Evolutionary conservation across 1,140 invertebrate genomes (phyloP).

Genomic region (Lepidurus arcticus): DNA sequence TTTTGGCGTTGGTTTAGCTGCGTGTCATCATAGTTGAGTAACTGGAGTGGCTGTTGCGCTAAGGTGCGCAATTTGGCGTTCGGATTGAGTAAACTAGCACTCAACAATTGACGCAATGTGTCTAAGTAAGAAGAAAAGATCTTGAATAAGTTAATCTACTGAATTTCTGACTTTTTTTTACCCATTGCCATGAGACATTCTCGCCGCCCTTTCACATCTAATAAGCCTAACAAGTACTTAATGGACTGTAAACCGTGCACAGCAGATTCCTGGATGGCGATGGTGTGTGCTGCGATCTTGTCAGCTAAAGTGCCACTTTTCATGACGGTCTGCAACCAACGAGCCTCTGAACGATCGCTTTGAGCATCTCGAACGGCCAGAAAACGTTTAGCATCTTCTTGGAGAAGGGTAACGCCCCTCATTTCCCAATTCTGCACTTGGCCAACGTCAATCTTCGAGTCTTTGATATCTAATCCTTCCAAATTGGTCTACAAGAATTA

Average conservation of each 20-base stretch:
- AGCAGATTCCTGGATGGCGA: slow-evolving; percentile 78
- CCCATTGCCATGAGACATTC: slow-evolving; percentile 57
- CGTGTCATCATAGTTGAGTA: slow-evolving; percentile 42
- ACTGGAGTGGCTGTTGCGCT: slow-evolving; percentile 55
- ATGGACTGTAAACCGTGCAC: slow-evolving; percentile 68
- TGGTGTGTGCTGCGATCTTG: slow-evolving; percentile 74
- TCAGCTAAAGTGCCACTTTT: slow-evolving; percentile 73
- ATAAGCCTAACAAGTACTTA: slow-evolving; percentile 64
- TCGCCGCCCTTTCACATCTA: slow-evolving; percentile 74
- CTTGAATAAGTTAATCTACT: slow-evolving; percentile 7
- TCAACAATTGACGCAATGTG: slow-evolving; percentile 34
- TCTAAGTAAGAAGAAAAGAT: slow-evolving; percentile 14
- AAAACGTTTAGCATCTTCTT: slow-evolving; percentile 47
- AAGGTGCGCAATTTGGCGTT: slow-evolving; percentile 66
- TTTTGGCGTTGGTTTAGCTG: slow-evolving; percentile 43
- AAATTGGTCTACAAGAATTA: slow-evolving; percentile 25
- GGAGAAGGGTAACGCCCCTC: slow-evolving; percentile 40
- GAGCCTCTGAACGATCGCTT: slow-evolving; percentile 46
- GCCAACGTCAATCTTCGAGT: slow-evolving; percentile 37
- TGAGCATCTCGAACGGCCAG: slow-evolving; percentile 36
- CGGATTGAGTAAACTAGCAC: slow-evolving; percentile 56
- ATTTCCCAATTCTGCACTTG: slow-evolving; percentile 31
- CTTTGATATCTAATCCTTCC: slow-evolving; percentile 21
- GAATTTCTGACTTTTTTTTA: slow-evolving; percentile 46
- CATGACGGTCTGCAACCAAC: slow-evolving; percentile 74